Evolutionary conservation across 2,113 vertebrate species (phyloP).

Genomic region (Gopherus evgoodei): DNA sequence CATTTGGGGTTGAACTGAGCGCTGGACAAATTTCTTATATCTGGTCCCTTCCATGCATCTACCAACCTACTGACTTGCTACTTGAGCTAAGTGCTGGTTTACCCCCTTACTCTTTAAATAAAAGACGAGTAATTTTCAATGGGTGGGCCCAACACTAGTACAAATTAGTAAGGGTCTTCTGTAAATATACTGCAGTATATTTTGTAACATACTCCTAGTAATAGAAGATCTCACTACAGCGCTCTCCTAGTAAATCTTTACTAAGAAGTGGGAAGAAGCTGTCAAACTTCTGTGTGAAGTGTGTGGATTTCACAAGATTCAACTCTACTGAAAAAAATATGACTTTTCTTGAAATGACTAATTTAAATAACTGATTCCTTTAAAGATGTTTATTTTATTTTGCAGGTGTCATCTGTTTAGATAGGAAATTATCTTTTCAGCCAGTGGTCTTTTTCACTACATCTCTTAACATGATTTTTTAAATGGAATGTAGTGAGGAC

Average conservation of each 20-base stretch:
- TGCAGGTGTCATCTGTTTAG: constrained; percentile 50
- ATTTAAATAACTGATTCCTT: constrained; percentile 53
- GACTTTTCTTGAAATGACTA: constrained; percentile 43
- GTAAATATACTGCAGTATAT: constrained; percentile 34
- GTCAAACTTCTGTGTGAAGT: constrained; percentile 60
- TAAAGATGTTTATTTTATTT: constrained; percentile 52
- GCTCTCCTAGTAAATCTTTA: constrained; percentile 55
- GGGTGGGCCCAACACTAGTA: not conserved
- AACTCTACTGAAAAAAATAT: constrained; percentile 59
- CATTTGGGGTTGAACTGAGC: not conserved
- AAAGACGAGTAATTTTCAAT: not conserved
- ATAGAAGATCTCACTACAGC: constrained; percentile 48
- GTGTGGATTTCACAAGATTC: constrained; percentile 60
- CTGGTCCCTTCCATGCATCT: not conserved
- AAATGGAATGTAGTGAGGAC: not conserved
- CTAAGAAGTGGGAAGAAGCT: constrained; percentile 41
- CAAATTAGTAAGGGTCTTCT: constrained; percentile 34
- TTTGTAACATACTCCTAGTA: constrained; percentile 56
- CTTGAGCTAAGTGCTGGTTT: not conserved
- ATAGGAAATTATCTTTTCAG: constrained; percentile 73
- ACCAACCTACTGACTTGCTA: not conserved
- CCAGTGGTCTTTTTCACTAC: constrained; percentile 54
- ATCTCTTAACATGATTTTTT: constrained; percentile 56
- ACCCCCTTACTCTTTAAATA: not conserved
- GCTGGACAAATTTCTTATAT: not conserved